Evolutionary conservation across 2,113 vertebrate species (phyloP), one percentile per base, ranked within the genome.

Genomic region (Rutilus rutilus): DNA sequence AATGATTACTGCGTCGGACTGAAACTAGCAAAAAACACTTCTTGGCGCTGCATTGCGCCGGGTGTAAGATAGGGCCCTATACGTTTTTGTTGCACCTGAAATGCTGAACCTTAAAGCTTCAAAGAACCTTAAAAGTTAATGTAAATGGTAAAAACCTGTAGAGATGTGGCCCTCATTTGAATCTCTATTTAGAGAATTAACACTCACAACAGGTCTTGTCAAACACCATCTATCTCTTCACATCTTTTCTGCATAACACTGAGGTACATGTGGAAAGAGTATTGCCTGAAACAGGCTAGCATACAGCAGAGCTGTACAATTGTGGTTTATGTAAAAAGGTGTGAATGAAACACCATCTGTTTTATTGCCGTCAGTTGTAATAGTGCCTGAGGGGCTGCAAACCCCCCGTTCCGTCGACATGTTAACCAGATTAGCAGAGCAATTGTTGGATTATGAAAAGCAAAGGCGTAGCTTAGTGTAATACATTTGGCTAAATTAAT

Each of bases 331-430:
- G 47, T 54, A 59, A 57, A 83, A 83, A 71, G 67, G 82, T 73
- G 82, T 83, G 67, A 83, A 83, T 83, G 82, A 83, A 83, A 83
- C 82, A 74, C 82, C 50, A 42, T 83, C 30, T 74, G 82, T 73
- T 67, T 83, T 25, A 59, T 1, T 42, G 50, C 50, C 1, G 11
- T 42, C 50, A 59, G 50, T 19, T 59, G 33, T 73, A 67, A 83
- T 73, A 25, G 50, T 57, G 23, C 82, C 82, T 73, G 50, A 54
- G 82, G 82, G 47, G 47, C 67, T 71, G 30, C 33, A 73, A 67
- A 59, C 82, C 65, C 82, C 65, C 50, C 6, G 8, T 83, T 10
- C 14, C 7, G 2, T 73, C 21, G 57, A 27, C 12, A 59, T 11
- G 12, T 59, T 57, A 83, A 83, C 50, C 23, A 15, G 65, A 83